These are phyloP conservation scores for Adelges cooleyi DNA, from an alignment of 1,140 invertebrate genomes.

Conservation along the genomic window DNA sequence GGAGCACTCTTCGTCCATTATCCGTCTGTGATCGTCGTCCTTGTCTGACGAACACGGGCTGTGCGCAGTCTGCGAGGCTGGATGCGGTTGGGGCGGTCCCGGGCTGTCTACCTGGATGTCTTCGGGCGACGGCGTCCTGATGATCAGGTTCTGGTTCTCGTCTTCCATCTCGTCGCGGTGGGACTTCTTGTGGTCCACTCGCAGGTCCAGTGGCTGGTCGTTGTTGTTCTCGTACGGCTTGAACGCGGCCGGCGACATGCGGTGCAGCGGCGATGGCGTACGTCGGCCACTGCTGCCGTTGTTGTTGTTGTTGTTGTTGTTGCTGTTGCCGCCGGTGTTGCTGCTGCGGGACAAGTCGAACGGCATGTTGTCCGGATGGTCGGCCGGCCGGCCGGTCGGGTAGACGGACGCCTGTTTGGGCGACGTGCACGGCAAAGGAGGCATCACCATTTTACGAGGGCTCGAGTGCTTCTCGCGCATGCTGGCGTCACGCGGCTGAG, in stretches of 20 bases:
- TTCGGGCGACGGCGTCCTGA: constrained; percentile 43
- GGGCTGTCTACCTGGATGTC: constrained; percentile 31
- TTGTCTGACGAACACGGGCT: constrained; percentile 18
- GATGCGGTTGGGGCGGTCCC: background rate
- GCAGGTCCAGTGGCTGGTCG: constrained; percentile 69
- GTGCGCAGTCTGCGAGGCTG: background rate
- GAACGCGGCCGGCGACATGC: constrained; percentile 39
- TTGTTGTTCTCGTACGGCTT: constrained; percentile 42
- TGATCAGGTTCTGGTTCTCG: constrained; percentile 60
- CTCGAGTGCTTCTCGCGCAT: constrained; percentile 72
- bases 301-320: background rate
- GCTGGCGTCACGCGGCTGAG: constrained; percentile 31
- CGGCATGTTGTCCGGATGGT: constrained; percentile 41
- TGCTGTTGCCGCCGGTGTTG: background rate
- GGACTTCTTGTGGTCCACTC: constrained; percentile 64
- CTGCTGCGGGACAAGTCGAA: constrained; percentile 45
- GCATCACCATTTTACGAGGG: constrained; percentile 56
- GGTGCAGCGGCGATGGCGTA: constrained; percentile 35
- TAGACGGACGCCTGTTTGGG: constrained; percentile 60
- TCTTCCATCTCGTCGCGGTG: constrained; percentile 45
- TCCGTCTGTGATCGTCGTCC: constrained; percentile 10
- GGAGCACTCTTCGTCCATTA: constrained; percentile 33
- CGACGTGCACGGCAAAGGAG: constrained; percentile 43
- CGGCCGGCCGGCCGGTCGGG: constrained; percentile 48
- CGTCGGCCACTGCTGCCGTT: constrained; percentile 31